Conservation (phyloP, 2,888 invertebrate genomes). For the Amphipyra tragopoginis region DNA sequence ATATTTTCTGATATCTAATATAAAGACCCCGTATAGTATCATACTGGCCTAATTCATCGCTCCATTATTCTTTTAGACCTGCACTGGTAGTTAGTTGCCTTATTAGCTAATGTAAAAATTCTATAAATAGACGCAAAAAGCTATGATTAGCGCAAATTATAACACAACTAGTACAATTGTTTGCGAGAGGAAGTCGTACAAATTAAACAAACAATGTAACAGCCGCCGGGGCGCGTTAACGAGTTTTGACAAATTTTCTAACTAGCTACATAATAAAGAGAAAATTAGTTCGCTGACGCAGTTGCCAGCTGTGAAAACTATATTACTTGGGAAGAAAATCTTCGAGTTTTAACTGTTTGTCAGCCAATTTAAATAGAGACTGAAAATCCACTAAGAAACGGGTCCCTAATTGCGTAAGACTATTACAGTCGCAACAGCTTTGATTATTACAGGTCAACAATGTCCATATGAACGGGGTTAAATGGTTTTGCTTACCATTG, state of each 20-base stretch:
- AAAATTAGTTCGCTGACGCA: constrained; percentile 68
- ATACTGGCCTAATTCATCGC: too few relatives aligned
- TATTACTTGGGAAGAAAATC: constrained; percentile 43
- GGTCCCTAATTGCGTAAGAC: too few relatives aligned
- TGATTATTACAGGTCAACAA: too few relatives aligned
- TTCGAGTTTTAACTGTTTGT: constrained; percentile 33
- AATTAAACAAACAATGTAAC: constrained; percentile 56
- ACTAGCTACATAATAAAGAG: constrained; percentile 67
- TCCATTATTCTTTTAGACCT: not conserved
- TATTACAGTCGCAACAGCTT: too few relatives aligned
- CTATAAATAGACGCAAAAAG: constrained; percentile 4
- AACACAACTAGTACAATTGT: constrained; percentile 33
- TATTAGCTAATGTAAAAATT: not conserved
- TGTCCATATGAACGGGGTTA: too few relatives aligned
- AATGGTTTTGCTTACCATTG: too few relatives aligned
- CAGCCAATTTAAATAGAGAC: constrained; percentile 1
- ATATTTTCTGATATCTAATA: too few relatives aligned
- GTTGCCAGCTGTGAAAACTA: constrained; percentile 46
- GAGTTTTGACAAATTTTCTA: constrained; percentile 75
- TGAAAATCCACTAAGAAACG: too few relatives aligned
- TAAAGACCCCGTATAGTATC: too few relatives aligned
- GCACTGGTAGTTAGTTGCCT: not conserved
- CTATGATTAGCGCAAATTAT: constrained; percentile 31
- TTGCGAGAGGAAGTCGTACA: constrained; percentile 42
- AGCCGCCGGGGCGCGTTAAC: constrained; percentile 60